Percentiles rank a stretch among this genome's conserved stretches.
Conservation (phyloP, 37 sponge, comb jelly and placozoan species). For the Halisarca cf. caerulea region DNA sequence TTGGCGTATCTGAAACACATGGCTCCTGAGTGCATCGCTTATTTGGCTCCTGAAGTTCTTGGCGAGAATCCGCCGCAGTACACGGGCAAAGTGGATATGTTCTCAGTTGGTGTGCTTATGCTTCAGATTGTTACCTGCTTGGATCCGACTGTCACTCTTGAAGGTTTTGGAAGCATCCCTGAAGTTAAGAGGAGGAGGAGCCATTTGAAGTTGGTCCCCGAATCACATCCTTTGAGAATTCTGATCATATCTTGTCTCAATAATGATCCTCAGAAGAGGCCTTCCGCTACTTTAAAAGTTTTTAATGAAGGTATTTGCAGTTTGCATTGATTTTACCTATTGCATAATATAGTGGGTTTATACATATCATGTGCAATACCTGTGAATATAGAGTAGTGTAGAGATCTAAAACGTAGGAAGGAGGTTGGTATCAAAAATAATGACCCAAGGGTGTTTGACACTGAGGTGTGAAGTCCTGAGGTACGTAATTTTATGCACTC, state of each 20-base stretch:
- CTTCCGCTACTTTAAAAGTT: no score
- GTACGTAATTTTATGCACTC: no score
- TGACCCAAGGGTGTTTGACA: no score
- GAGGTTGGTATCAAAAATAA: no score
- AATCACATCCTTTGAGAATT: neutral
- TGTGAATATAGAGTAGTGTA: no score
- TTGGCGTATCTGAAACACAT: neutral
- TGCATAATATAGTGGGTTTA: no score
- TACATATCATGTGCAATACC: no score
- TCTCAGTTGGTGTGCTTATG: neutral
- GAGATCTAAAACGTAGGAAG: no score
- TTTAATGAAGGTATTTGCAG: no score
- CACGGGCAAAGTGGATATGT: neutral
- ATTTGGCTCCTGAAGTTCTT: slow-evolving; percentile 9
- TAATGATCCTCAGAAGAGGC: neutral
- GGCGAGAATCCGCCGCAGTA: neutral
- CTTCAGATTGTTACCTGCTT: neutral
- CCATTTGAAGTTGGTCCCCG: neutral
- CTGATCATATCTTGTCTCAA: neutral
- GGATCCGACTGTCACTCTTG: neutral
- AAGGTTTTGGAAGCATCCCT: neutral
- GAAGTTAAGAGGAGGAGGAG: neutral
- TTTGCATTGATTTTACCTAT: no score
- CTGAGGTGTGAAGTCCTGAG: no score
- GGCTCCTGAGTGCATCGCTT: neutral